A percentile compares a stretch with the other conserved stretches of the same genome.
Conservation (phyloP, 2,888 invertebrate genomes). For the Nematopogon swammerdamellus region DNA sequence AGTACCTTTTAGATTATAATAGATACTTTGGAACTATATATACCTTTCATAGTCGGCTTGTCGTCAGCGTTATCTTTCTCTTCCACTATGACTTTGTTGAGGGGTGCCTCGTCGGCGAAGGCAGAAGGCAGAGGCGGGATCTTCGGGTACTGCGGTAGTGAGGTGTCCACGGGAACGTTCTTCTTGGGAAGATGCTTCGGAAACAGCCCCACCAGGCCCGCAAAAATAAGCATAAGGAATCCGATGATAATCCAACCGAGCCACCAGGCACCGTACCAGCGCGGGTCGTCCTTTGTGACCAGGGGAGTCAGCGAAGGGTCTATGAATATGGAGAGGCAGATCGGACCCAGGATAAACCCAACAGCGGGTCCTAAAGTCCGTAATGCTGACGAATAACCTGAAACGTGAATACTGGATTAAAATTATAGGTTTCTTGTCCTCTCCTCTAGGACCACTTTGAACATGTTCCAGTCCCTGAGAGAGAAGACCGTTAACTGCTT, state of each 20-base stretch:
- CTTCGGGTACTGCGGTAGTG: conserved; percentile 11
- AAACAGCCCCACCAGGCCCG: conserved; percentile 62
- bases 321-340: conserved; percentile 37
- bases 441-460: no score
- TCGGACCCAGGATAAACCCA: conserved; percentile 56
- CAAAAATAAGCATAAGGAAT: conserved; percentile 54
- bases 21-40: no score
- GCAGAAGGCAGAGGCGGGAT: conserved; percentile 12
- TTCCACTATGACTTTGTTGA: not conserved
- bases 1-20: no score
- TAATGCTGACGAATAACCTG: conserved; percentile 45
- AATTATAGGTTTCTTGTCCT: no score
- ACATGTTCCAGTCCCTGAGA: no score
- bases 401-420: conserved; percentile 6
- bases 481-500: no score
- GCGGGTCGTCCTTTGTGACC: conserved; percentile 57
- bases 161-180: not conserved
- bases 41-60: conserved; percentile 9
- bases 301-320: conserved; percentile 58
- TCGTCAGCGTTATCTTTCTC: not conserved
- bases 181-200: conserved; percentile 51
- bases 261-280: conserved; percentile 79
- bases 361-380: conserved; percentile 56
- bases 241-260: conserved; percentile 62
- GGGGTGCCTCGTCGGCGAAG: conserved; percentile 7